Evolutionary conservation across 2,888 invertebrate genomes (phyloP), one percentile per base, ranked within the genome.

Genomic region (Erebia palarica): DNA sequence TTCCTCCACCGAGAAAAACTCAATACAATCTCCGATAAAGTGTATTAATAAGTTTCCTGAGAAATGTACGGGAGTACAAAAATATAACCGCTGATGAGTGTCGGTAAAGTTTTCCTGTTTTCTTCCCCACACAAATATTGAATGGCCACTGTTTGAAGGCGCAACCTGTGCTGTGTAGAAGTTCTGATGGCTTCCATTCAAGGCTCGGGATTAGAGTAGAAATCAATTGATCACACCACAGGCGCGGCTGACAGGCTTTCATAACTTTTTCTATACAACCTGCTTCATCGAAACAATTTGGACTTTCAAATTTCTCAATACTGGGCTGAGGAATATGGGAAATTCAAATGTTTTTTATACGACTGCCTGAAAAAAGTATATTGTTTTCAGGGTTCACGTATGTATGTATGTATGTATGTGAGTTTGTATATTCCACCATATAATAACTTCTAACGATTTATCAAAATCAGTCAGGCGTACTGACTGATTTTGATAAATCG

Each of bases 221-320:
- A 66, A 66, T 66, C 66, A 58, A 58, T 66, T 65, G 49, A 64
- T 64, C 49, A 64, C 57, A 8, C 42, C 27, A 8, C 11, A 10
- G 57, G 14, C 14, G 65, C 13, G 42, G 65, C 42, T 42, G 65
- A 55, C 65, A 57, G 65, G 8, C 49, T 42, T 44, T 65, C 42
- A 55, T 65, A 65, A 65, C 65, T 55, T 57, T 55, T 65, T 65
- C 42, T 27, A 65, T 65, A 57, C 16, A 57, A 53, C 16, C 18
- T 13, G 65, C n/a, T 65, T 27, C 27, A 65, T 27, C 13, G 64
- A 53, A 61, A 65, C 64, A 53, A 53, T 65, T 65, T 53, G 64
- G 27, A 51, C 51, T 65, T 36, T 36, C 16, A 64, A 18, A 16
- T 44, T 51, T 64, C 21, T 14, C 64, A 49, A 51, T 49, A 51